Conservation (phyloP, 1,140 invertebrate genomes). For the Tetranychus urticae region DNA sequence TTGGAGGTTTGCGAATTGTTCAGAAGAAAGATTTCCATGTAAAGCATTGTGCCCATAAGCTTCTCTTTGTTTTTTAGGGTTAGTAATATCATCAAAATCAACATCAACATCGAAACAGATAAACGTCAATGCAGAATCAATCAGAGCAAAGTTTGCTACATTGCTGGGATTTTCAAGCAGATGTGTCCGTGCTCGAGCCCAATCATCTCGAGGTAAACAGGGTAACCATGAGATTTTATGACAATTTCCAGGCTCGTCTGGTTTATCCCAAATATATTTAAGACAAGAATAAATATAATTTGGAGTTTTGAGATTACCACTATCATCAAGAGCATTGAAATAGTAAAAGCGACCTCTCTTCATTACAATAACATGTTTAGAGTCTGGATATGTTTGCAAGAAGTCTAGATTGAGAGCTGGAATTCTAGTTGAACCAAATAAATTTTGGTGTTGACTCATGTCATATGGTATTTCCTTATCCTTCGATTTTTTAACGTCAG, state of each 20-base stretch:
- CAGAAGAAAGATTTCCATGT: slow-evolving; percentile 30
- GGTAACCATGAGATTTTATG: slow-evolving; percentile 43
- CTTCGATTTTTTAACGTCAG: slow-evolving; percentile 84
- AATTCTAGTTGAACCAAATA: slow-evolving; percentile 67
- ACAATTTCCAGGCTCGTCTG: background rate
- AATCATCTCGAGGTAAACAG: slow-evolving; percentile 51
- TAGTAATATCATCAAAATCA: slow-evolving; percentile 23
- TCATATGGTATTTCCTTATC: slow-evolving; percentile 82
- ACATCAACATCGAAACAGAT: slow-evolving; percentile 46
- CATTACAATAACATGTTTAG: slow-evolving; percentile 60
- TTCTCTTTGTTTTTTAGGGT: background rate
- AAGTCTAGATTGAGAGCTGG: slow-evolving; percentile 55
- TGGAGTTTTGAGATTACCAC: slow-evolving; percentile 29
- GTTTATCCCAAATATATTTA: slow-evolving; percentile 4
- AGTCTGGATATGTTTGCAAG: slow-evolving; percentile 31
- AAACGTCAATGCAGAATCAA: slow-evolving; percentile 69
- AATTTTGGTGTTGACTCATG: slow-evolving; percentile 78
- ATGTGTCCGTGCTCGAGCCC: slow-evolving; percentile 49
- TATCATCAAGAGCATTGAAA: slow-evolving; percentile 59
- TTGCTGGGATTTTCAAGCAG: slow-evolving; percentile 40
- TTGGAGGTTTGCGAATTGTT: background rate
- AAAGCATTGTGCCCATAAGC: slow-evolving; percentile 37
- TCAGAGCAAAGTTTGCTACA: slow-evolving; percentile 34
- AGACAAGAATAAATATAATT: slow-evolving; percentile 5
- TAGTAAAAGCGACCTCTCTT: slow-evolving; percentile 65